A percentile compares a stretch with the other conserved stretches of the same genome.
phyloP scores from a whole-genome alignment of 2,888 invertebrate species.

The Troilus luridus region DNA sequence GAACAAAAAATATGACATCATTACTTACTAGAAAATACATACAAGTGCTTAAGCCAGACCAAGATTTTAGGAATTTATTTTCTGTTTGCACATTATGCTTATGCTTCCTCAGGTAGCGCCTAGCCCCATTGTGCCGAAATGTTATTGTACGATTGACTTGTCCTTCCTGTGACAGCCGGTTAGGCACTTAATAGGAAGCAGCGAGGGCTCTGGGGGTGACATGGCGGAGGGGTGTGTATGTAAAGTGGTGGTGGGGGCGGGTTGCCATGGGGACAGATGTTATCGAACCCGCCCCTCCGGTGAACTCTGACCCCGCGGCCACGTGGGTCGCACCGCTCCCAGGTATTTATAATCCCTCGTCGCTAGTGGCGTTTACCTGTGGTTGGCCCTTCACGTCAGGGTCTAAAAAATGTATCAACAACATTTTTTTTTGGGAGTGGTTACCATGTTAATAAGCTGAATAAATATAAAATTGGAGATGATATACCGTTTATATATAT shows the following conservation, averaged over 20 bases:
- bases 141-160: not conserved
- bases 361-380: not conserved
- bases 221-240: slow-evolving; percentile 45
- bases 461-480: too few species aligned
- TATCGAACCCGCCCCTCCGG: slow-evolving; percentile 53
- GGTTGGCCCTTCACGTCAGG: not conserved
- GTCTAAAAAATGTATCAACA: not conserved
- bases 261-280: slow-evolving; percentile 56
- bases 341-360: not conserved
- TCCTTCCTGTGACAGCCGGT: not conserved
- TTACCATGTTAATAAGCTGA: too few species aligned
- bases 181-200: not conserved
- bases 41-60: too few species aligned
- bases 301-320: slow-evolving; percentile 58
- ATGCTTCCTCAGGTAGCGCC: too few species aligned
- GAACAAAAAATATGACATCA: too few species aligned
- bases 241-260: slow-evolving; percentile 29
- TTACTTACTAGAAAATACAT: too few species aligned
- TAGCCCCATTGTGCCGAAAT: too few species aligned
- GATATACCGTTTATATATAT: too few species aligned
- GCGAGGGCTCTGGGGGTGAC: not conserved
- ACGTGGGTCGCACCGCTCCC: slow-evolving; percentile 50
- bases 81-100: too few species aligned
- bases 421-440: too few species aligned
- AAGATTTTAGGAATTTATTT: too few species aligned